Conservation (phyloP, 2,797 vertebrate genomes). For the Rhynchotus rufescens region DNA sequence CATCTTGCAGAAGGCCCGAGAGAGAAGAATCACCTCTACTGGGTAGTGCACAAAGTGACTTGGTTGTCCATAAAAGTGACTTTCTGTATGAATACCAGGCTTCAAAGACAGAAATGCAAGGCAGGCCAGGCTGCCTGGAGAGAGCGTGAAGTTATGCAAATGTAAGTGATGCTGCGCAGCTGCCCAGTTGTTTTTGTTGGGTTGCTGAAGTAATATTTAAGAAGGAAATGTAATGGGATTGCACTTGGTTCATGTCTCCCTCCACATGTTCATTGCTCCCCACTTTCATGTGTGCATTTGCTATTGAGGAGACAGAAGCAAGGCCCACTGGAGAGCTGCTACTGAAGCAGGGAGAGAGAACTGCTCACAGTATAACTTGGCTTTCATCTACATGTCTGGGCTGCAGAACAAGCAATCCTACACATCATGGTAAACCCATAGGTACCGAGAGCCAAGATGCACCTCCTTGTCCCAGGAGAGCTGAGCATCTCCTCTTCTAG, state of each 20-base stretch:
- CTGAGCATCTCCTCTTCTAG: not conserved
- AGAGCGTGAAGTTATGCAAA: not conserved
- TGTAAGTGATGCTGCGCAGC: not conserved
- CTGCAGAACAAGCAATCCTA: not conserved
- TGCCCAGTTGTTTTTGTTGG: constrained; percentile 13
- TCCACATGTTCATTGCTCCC: not conserved
- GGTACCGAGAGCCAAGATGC: not conserved
- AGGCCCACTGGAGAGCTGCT: not conserved
- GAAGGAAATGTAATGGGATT: not conserved
- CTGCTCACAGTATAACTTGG: not conserved
- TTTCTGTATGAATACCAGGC: not conserved
- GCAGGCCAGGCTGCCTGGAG: not conserved
- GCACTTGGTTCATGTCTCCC: not conserved
- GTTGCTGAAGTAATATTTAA: constrained; percentile 32
- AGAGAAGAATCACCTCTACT: not conserved
- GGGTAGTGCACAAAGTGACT: not conserved
- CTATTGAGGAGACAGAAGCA: not conserved
- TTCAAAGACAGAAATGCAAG: constrained; percentile 1
- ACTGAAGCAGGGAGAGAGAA: not conserved
- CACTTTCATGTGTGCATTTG: not conserved
- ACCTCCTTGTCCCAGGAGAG: not conserved
- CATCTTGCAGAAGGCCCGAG: not conserved
- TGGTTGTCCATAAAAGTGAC: not conserved
- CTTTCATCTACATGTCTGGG: not conserved
- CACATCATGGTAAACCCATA: not conserved